Percentiles rank a stretch among this genome's conserved stretches.
Conservation (phyloP, 2,113 vertebrate genomes). For the Tricholaema leucomelas region DNA sequence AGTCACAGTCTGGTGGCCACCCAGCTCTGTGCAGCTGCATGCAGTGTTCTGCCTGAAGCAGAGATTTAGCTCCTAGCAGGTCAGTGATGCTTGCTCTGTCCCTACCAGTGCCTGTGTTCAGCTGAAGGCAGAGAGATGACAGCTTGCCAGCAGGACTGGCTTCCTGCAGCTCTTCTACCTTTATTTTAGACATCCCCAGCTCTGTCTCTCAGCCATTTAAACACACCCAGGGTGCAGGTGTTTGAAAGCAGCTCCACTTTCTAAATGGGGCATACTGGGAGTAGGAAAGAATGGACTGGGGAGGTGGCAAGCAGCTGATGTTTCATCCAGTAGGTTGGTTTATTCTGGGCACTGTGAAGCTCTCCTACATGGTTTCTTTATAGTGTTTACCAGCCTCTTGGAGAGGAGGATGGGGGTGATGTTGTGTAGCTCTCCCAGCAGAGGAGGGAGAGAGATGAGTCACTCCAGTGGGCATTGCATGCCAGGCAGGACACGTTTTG, state of each 20-base stretch:
- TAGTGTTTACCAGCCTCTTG: accelerated
- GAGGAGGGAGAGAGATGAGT: not conserved
- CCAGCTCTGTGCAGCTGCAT: not conserved
- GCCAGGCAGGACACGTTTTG: not conserved
- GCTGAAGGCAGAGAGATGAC: not conserved
- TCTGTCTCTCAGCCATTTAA: not conserved
- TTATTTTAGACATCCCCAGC: not conserved
- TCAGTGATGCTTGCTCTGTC: not conserved
- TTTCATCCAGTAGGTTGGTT: not conserved
- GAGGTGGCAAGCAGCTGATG: not conserved
- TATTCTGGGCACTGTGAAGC: not conserved
- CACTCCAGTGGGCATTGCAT: not conserved
- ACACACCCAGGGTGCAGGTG: too few relatives aligned
- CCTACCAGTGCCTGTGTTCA: not conserved
- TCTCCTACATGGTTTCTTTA: accelerated
- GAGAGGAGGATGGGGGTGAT: not conserved
- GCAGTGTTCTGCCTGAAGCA: not conserved
- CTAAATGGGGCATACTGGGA: accelerated
- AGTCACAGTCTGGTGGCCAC: accelerated
- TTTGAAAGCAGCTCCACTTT: not conserved
- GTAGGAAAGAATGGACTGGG: accelerated
- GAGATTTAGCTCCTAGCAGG: not conserved
- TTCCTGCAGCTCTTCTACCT: not conserved
- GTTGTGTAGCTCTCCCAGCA: not conserved
- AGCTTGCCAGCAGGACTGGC: not conserved